Percentiles rank a stretch among this genome's conserved stretches.
phyloP scores from a whole-genome alignment of 1,140 invertebrate genomes.

The Drosophila oshimai region DNA sequence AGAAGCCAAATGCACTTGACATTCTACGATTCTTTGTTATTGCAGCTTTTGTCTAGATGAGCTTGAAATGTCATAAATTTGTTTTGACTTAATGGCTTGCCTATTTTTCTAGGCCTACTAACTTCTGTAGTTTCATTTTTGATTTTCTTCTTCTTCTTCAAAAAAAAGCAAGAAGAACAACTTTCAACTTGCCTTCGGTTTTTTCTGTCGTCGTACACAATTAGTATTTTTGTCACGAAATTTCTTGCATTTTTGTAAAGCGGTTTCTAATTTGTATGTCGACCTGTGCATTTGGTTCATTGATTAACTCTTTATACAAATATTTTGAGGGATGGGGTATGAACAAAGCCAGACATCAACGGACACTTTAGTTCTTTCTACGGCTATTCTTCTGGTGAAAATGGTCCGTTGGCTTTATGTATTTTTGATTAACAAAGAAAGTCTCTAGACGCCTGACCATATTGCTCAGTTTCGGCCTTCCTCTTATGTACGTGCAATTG shows the following conservation, averaged over 20 bases:
- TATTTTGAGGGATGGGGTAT: not conserved
- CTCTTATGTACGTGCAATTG: constrained; percentile 44
- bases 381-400: constrained; percentile 61
- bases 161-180: constrained; percentile 11
- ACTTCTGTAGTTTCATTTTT: constrained; percentile 4
- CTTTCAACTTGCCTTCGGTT: constrained; percentile 28
- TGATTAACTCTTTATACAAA: constrained; percentile 31
- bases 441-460: constrained; percentile 58
- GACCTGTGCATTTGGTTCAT: constrained; percentile 8
- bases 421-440: constrained; percentile 70
- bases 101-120: constrained; percentile 4
- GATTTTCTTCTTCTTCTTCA: constrained; percentile 2
- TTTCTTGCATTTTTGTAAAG: constrained; percentile 30
- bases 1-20: constrained; percentile 25
- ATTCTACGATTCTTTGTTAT: constrained; percentile 19
- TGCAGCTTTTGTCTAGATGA: constrained; percentile 11
- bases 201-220: constrained; percentile 27
- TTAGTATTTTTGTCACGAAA: constrained; percentile 65
- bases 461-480: constrained; percentile 31
- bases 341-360: not conserved
- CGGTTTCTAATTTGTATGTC: constrained; percentile 49
- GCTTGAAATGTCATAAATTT: constrained; percentile 32
- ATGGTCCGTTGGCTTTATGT: constrained; percentile 54
- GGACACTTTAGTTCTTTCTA: constrained; percentile 41
- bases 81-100: constrained; percentile 24